These are phyloP conservation scores for Scomber japonicus DNA, from an alignment of 2,113 vertebrate genomes.

Conservation along the genomic window DNA sequence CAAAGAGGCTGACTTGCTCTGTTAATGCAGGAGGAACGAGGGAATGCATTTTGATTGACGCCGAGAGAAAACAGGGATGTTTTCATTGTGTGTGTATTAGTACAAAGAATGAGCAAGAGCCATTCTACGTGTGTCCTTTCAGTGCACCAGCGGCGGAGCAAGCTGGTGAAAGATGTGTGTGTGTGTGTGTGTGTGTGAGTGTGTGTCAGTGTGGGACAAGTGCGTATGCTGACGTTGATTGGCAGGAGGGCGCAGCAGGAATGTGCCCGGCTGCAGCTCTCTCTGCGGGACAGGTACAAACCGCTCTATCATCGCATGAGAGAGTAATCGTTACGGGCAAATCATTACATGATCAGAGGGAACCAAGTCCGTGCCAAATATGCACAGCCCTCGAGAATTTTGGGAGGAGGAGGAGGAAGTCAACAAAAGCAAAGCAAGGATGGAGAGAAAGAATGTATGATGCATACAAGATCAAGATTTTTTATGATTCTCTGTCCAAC, in stretches of 20 bases:
- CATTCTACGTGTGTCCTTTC: constrained; percentile 10
- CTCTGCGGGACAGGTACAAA: constrained; percentile 57
- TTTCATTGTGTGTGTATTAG: constrained; percentile 6
- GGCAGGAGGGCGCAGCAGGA: constrained; percentile 69
- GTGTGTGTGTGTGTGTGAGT: constrained; percentile 1
- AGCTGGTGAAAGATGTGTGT: constrained; percentile 44
- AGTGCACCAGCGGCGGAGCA: constrained; percentile 1
- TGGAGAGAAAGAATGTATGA: constrained; percentile 16
- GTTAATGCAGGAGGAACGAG: constrained; percentile 27
- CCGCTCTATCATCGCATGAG: constrained; percentile 60
- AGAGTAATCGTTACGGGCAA: constrained; percentile 71
- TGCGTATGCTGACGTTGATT: constrained; percentile 51
- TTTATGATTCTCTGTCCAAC: neutral
- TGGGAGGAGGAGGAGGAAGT: constrained; percentile 9
- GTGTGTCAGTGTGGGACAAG: constrained; percentile 7
- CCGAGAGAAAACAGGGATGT: constrained; percentile 20
- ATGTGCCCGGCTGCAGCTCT: constrained; percentile 54
- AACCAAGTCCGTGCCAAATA: constrained; percentile 46
- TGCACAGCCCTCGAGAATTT: constrained; percentile 16
- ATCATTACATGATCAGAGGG: constrained; percentile 76
- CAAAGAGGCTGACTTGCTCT: constrained; percentile 3
- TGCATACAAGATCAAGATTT: constrained; percentile 14
- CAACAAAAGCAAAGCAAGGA: constrained; percentile 6
- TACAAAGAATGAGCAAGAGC: neutral
- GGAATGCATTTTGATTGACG: constrained; percentile 42